Evolutionary conservation across 1,140 invertebrate genomes (phyloP), one percentile per base, ranked within the genome.

Genomic region (Sarcophaga bullata): DNA sequence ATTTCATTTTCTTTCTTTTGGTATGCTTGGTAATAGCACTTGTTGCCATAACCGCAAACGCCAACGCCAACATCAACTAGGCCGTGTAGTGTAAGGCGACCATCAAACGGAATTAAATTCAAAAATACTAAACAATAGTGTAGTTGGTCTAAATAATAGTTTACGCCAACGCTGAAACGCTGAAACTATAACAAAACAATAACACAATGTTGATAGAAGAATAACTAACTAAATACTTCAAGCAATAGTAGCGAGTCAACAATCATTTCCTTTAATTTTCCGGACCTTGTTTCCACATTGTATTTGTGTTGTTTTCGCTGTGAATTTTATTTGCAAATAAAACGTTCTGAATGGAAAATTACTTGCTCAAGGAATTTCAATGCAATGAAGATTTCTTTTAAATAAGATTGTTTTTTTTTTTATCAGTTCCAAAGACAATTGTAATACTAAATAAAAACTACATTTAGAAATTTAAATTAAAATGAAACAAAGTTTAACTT

Each of bases 261-360:
- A 52, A 58, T 68, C 9, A 68, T 19, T 68, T 68, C 62, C 62
- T 68, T 9, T 17, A 37, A 68, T 68, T 68, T 68, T 68, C 62
- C 62, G 62, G 62, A 7, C 62, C 54, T 19, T 68, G 62, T 68
- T 68, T 68, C 19, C 25, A 37, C 25, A 4, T 37, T 37, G 25
- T 37, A 1, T 68, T 68, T 68, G 17, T 25, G 54, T 58, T 58
- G 15, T 58, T 58, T 7, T 58, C n/a, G 13, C n/a, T 58, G 54
- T 58, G 54, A n/a, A 58, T n/a, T 58, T 68, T 68, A 68, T 68
- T 68, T 68, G 19, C 62, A 68, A 68, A 68, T 68, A 68, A 68
- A 68, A 68, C 62, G 62, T 68, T 68, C 17, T 68, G 62, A 68
- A 68, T 68, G 17, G 54, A 19, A 37, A 37, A 37, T 37, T 37